Evolutionary conservation across 2,888 invertebrate genomes (phyloP).

Genomic region (Thelaira solivaga): DNA sequence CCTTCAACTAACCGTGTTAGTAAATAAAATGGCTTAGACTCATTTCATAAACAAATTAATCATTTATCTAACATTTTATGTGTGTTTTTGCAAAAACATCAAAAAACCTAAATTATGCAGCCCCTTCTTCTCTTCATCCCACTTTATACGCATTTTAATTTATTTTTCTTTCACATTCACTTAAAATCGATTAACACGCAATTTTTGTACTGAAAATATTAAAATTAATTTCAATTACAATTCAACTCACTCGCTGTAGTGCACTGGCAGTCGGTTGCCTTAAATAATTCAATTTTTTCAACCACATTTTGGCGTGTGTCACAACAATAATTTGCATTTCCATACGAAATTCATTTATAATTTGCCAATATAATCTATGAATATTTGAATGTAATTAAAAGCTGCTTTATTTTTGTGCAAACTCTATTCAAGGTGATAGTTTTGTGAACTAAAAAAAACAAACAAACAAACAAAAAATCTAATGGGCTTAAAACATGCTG

Average conservation of each 20-base stretch:
- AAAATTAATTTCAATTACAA: conserved; percentile 4
- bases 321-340: conserved; percentile 20
- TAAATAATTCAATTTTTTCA: conserved; percentile 24
- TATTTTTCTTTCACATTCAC: background rate
- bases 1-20: conserved; percentile 40
- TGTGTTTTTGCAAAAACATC: too few species aligned
- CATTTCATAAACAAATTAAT: too few species aligned
- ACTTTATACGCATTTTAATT: conserved; percentile 11
- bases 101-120: too few species aligned
- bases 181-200: conserved; percentile 53
- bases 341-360: conserved; percentile 15
- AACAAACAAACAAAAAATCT: too few species aligned
- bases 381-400: background rate
- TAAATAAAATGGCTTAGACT: conserved; percentile 26
- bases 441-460: too few species aligned
- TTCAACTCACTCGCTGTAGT: too few species aligned
- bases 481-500: too few species aligned
- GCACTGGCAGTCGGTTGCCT: background rate
- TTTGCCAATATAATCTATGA: background rate
- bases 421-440: too few species aligned
- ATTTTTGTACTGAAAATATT: conserved; percentile 25
- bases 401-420: background rate
- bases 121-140: too few species aligned
- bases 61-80: too few species aligned
- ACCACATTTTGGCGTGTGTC: conserved; percentile 1